Conservation (phyloP, 2,888 invertebrate species). For the Eupeodes latifasciatus region DNA sequence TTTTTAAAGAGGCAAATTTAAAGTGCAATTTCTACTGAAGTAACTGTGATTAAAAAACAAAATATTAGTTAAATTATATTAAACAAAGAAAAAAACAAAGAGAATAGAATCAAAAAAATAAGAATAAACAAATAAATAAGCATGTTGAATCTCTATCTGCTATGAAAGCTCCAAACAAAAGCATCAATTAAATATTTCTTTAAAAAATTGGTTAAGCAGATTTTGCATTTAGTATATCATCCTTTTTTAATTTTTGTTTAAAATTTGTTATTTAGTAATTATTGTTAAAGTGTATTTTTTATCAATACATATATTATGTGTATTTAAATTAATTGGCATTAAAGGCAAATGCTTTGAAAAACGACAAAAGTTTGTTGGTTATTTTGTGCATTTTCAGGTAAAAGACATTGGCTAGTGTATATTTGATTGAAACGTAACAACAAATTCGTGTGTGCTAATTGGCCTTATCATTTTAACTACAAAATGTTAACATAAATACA, state of each 20-base stretch:
- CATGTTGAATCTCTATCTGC: slow-evolving; percentile 46
- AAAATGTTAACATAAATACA: no score
- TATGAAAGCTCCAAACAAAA: slow-evolving; percentile 9
- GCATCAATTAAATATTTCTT: slow-evolving; percentile 49
- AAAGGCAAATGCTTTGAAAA: background rate
- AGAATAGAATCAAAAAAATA: no score
- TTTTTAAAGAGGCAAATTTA: slow-evolving; percentile 54
- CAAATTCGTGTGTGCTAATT: no score
- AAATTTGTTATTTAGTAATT: slow-evolving; percentile 57
- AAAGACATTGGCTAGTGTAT: no score
- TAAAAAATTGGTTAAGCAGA: slow-evolving; percentile 50
- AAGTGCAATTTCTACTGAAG: slow-evolving; percentile 73
- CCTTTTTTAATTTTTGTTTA: background rate
- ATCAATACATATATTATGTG: slow-evolving; percentile 42
- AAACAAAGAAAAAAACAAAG: background rate
- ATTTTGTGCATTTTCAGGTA: background rate
- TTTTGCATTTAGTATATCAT: slow-evolving; percentile 54
- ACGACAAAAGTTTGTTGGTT: background rate
- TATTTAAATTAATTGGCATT: slow-evolving; percentile 6
- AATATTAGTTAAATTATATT: slow-evolving; percentile 31
- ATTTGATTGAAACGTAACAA: no score
- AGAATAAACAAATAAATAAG: background rate
- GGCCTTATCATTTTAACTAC: no score
- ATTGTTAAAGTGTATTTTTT: slow-evolving; percentile 59
- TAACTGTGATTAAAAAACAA: slow-evolving; percentile 65